Evolutionary conservation across 2,888 invertebrate genomes (phyloP).

Genomic region (Cheilosia pagana): DNA sequence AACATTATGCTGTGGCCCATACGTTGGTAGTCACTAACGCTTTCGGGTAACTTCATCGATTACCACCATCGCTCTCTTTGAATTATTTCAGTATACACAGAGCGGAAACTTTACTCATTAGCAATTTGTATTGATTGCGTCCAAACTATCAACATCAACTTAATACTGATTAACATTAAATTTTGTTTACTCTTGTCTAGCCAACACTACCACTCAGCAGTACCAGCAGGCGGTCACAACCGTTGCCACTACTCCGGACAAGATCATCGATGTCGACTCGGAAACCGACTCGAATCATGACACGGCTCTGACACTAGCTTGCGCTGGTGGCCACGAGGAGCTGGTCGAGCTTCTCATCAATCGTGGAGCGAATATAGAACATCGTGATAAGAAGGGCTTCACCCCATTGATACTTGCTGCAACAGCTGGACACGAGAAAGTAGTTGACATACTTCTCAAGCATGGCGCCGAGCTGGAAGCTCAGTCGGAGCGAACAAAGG

Average conservation of each 20-base stretch:
- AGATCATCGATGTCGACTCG: constrained; percentile 96
- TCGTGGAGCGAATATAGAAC: constrained; percentile 98
- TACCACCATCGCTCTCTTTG: too few species aligned
- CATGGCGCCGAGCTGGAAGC: constrained; percentile 99
- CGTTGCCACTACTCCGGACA: constrained; percentile 85
- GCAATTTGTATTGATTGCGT: too few species aligned
- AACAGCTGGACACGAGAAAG: constrained; percentile 96
- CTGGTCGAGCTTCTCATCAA: constrained; percentile 95
- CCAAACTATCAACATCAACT: background rate
- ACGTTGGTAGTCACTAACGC: too few species aligned
- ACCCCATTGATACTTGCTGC: constrained; percentile 98
- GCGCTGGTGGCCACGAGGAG: constrained; percentile 98
- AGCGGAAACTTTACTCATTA: too few species aligned
- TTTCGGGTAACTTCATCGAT: too few species aligned
- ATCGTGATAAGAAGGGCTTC: constrained; percentile 99
- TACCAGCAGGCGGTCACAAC: constrained; percentile 82
- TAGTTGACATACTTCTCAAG: constrained; percentile 95
- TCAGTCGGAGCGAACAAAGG: constrained; percentile 99
- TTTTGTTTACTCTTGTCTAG: constrained; percentile 39
- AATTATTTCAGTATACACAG: too few species aligned
- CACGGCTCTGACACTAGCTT: constrained; percentile 98
- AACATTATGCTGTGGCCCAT: too few species aligned
- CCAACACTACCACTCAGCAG: constrained; percentile 77
- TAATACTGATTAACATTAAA: constrained; percentile 4
- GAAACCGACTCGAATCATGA: constrained; percentile 99